Conservation (phyloP, 1,140 invertebrate genomes). For the Drosophila melanica region DNA sequence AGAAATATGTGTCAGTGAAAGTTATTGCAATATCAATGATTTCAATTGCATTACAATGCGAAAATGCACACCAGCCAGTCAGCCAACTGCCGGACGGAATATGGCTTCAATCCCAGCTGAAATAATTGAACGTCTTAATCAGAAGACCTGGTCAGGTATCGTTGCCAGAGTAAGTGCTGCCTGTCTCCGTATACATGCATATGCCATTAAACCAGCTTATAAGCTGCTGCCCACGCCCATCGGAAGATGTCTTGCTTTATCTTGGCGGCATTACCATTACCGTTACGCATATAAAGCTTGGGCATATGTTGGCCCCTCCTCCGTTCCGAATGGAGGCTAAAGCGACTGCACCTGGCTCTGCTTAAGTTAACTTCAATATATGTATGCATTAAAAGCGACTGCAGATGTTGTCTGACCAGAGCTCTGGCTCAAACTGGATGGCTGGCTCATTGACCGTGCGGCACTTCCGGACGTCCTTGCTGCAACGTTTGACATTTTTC, state of each 20-base stretch:
- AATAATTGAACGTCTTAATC: constrained; percentile 21
- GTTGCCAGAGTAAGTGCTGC: not conserved
- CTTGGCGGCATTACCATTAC: not conserved
- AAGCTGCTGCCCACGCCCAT: not conserved
- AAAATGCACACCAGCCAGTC: not conserved
- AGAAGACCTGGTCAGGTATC: constrained; percentile 4
- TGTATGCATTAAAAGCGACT: constrained; percentile 41
- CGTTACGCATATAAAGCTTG: not conserved
- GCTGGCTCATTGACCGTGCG: constrained; percentile 42
- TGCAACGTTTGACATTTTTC: constrained; percentile 56
- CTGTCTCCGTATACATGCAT: not conserved
- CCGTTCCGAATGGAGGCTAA: not conserved
- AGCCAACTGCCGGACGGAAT: not conserved
- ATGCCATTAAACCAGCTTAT: constrained; percentile 1
- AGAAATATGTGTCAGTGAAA: too few species aligned
- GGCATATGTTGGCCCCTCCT: constrained; percentile 6
- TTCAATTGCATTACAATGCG: too few species aligned
- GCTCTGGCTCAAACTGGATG: not conserved
- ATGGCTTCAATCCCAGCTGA: not conserved
- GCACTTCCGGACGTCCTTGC: constrained; percentile 63
- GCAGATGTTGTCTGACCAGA: not conserved
- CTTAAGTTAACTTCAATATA: constrained; percentile 19
- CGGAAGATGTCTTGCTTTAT: constrained; percentile 16
- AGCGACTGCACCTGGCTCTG: constrained; percentile 8
- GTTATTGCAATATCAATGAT: too few species aligned